Conservation (phyloP, 2,113 vertebrate genomes). For the Gallinago media region DNA sequence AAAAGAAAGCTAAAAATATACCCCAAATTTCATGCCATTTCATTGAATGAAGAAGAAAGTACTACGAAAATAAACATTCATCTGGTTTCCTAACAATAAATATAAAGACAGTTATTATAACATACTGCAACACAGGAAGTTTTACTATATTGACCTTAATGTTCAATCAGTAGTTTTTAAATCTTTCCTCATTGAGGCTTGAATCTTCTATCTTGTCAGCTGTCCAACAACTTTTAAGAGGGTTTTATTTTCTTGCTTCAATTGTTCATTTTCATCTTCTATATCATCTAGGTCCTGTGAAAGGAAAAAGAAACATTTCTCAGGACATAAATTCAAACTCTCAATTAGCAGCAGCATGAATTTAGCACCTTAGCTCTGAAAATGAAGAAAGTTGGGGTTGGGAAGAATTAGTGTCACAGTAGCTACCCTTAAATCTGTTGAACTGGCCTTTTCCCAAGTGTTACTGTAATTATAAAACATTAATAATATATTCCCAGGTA, state of each 20-base stretch:
- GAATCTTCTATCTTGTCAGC: constrained; percentile 94
- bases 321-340: neutral
- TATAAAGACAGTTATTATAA: constrained; percentile 78
- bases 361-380: neutral
- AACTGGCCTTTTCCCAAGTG: neutral
- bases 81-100: constrained; percentile 81
- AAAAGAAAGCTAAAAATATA: constrained; percentile 46
- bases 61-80: constrained; percentile 79
- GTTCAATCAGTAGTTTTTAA: constrained; percentile 84
- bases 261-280: constrained; percentile 97
- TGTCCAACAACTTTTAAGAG: constrained; percentile 98
- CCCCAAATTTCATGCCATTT: constrained; percentile 45
- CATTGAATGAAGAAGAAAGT: constrained; percentile 59
- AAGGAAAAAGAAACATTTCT: constrained; percentile 20
- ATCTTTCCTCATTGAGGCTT: constrained; percentile 54
- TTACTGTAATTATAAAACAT: neutral
- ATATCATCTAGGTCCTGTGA: constrained; percentile 95
- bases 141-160: constrained; percentile 68
- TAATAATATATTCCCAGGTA: neutral
- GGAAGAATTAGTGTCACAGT: neutral
- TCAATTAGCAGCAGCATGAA: neutral
- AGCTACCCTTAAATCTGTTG: neutral
- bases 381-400: neutral
- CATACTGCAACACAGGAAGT: constrained; percentile 74
- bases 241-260: constrained; percentile 99